These are phyloP conservation scores for Procambarus virginalis DNA, from an alignment of 1,140 invertebrate genomes.

Conservation along the genomic window DNA sequence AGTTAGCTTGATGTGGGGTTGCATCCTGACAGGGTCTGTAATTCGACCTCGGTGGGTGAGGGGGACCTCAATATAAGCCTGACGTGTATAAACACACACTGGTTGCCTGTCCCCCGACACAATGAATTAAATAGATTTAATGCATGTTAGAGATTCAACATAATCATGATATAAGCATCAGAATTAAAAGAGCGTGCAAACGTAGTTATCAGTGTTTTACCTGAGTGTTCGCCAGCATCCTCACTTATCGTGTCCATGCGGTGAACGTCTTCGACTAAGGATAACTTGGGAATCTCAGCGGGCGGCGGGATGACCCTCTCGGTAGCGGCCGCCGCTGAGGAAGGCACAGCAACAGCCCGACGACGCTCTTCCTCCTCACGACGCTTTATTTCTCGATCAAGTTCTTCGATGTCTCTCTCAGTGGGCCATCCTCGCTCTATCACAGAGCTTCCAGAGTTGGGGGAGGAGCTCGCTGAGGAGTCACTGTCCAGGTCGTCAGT, in stretches of 20 bases:
- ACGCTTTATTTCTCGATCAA: conserved; percentile 63
- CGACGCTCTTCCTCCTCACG: conserved; percentile 67
- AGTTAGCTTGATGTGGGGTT: no score
- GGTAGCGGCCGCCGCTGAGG: conserved; percentile 53
- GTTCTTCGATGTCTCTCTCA: conserved; percentile 68
- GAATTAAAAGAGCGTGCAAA: no score
- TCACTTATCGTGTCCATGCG: conserved; percentile 69
- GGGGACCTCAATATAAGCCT: no score
- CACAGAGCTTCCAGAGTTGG: conserved; percentile 83
- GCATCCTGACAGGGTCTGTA: no score
- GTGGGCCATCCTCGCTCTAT: conserved; percentile 70
- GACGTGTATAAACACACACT: no score
- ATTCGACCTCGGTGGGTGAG: no score
- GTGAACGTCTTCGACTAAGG: conserved; percentile 67
- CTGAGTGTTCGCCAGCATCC: conserved; percentile 57
- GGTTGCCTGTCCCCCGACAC: no score
- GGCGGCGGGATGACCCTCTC: conserved; percentile 50
- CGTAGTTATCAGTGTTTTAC: background rate
- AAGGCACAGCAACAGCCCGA: conserved; percentile 64
- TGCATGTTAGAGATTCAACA: no score
- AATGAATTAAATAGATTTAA: no score
- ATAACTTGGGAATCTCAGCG: conserved; percentile 65
- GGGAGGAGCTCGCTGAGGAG: conserved; percentile 88
- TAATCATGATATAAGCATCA: no score
- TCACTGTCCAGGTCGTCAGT: conserved; percentile 93